Conservation (phyloP, 2,888 invertebrate species). For the Hydrotaea diabolus region DNA sequence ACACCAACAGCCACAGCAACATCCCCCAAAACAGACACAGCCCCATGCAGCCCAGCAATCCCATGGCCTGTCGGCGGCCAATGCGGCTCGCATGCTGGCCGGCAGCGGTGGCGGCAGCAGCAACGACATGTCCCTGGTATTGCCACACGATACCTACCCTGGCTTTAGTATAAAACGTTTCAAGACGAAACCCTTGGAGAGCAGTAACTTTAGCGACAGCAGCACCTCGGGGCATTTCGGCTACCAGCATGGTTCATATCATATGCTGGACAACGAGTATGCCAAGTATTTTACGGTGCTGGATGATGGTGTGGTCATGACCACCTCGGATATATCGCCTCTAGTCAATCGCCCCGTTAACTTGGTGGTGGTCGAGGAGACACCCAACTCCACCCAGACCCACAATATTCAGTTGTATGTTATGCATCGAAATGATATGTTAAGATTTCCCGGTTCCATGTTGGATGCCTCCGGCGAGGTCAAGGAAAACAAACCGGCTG, state of each 20-base stretch:
- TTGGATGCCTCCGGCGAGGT: slow-evolving; percentile 86
- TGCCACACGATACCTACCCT: slow-evolving; percentile 94
- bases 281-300: slow-evolving; percentile 93
- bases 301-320: slow-evolving; percentile 94
- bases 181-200: slow-evolving; percentile 79
- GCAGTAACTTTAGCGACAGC: slow-evolving; percentile 56
- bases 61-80: slow-evolving; percentile 73
- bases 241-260: slow-evolving; percentile 81
- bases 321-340: slow-evolving; percentile 91
- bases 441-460: slow-evolving; percentile 87
- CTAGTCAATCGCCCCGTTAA: slow-evolving; percentile 91
- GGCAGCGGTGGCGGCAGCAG: slow-evolving; percentile 69
- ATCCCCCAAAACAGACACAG: slow-evolving; percentile 5
- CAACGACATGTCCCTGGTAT: slow-evolving; percentile 82
- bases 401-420: slow-evolving; percentile 91
- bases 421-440: slow-evolving; percentile 90
- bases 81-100: slow-evolving; percentile 76
- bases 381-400: slow-evolving; percentile 89
- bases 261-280: slow-evolving; percentile 89
- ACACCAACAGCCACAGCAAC: slow-evolving; percentile 35
- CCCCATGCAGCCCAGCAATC: slow-evolving; percentile 12
- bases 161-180: slow-evolving; percentile 93
- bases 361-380: slow-evolving; percentile 90
- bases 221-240: slow-evolving; percentile 39
- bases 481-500: slow-evolving; percentile 88